phyloP scores from a whole-genome alignment of 2,888 invertebrate species.

The Odontocolon sp. region DNA sequence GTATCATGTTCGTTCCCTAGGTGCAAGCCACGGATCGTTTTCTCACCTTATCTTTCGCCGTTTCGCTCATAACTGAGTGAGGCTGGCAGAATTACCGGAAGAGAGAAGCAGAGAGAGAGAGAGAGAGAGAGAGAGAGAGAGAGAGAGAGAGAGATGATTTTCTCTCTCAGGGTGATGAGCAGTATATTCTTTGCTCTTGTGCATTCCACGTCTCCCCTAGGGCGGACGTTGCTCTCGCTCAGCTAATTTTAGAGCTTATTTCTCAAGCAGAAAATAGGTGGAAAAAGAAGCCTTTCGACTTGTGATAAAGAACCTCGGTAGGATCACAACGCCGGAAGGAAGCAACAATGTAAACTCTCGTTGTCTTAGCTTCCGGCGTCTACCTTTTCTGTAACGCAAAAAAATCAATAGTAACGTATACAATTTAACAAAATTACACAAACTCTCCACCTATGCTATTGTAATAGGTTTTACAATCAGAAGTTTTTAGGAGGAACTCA shows the following conservation, averaged over 20 bases:
- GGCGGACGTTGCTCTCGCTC: conserved; percentile 30
- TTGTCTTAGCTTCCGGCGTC: not conserved
- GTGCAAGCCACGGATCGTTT: not conserved
- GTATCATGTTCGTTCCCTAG: not conserved
- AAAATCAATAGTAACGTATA: not conserved
- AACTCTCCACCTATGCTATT: too few species aligned
- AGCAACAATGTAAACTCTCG: not conserved
- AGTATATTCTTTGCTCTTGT: not conserved
- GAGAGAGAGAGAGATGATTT: too few species aligned
- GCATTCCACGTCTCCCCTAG: not conserved
- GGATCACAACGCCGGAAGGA: not conserved
- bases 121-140: too few species aligned
- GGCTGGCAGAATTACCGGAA: too few species aligned
- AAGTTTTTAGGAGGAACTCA: too few species aligned
- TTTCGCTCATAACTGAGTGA: too few species aligned
- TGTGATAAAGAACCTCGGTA: conserved; percentile 61
- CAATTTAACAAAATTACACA: too few species aligned
- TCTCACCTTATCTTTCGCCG: too few species aligned
- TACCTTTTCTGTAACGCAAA: not conserved
- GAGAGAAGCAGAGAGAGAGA: too few species aligned
- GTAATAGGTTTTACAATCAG: too few species aligned
- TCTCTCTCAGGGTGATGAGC: not conserved
- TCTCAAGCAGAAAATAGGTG: conserved; percentile 64
- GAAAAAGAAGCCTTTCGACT: conserved; percentile 61
- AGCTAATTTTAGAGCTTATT: conserved; percentile 65